These are phyloP conservation scores for Lasioglossum albipes DNA, from an alignment of 1,140 invertebrate genomes.

Conservation along the genomic window DNA sequence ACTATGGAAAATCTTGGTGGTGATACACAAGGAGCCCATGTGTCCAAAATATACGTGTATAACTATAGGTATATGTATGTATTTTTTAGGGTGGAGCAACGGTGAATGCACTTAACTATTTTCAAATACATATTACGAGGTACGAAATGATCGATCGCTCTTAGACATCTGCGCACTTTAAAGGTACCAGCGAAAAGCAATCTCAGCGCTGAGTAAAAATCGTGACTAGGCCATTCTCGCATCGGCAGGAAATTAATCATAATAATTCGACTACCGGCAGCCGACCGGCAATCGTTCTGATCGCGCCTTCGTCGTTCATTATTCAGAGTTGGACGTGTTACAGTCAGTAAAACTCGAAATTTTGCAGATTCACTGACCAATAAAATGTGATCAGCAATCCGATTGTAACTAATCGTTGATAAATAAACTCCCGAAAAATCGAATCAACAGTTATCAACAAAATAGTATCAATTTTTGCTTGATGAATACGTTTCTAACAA, in stretches of 20 bases:
- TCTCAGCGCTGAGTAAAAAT: conserved; percentile 72
- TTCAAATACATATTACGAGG: conserved; percentile 55
- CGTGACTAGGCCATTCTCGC: conserved; percentile 76
- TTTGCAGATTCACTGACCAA: conserved; percentile 51
- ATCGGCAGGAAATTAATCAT: conserved; percentile 79
- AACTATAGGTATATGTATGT: too few relatives aligned
- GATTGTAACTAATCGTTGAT: neutral
- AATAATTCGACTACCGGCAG: conserved; percentile 64
- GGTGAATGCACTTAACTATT: conserved; percentile 40
- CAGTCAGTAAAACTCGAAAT: conserved; percentile 53
- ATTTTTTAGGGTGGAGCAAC: neutral
- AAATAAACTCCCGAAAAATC: neutral
- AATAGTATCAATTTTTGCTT: too few relatives aligned
- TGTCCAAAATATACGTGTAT: neutral
- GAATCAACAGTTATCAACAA: neutral
- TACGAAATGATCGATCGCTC: conserved; percentile 64
- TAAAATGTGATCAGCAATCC: neutral
- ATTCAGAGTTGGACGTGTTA: conserved; percentile 50
- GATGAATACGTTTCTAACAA: too few relatives aligned
- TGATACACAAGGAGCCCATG: too few relatives aligned
- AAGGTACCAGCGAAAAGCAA: conserved; percentile 60
- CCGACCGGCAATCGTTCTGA: conserved; percentile 54
- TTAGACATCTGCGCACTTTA: conserved; percentile 64
- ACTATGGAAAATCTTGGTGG: neutral
- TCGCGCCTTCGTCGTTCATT: conserved; percentile 62